Evolutionary conservation across 2,797 vertebrate genomes (phyloP).

Genomic region (Phrynocephalus vlangalii): DNA sequence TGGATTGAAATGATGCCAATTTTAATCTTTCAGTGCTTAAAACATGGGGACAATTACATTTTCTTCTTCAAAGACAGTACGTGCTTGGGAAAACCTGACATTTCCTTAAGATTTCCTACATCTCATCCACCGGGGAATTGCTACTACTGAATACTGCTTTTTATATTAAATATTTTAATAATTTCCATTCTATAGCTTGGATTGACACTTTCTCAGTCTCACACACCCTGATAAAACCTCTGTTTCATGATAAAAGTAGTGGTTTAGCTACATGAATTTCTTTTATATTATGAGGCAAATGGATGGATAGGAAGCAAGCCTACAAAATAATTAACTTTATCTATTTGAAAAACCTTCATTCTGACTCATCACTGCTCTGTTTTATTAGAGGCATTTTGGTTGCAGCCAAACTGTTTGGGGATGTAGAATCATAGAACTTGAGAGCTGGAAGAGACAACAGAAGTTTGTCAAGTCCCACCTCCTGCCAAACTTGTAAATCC

Average conservation of each 20-base stretch:
- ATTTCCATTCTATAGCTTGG: conserved; percentile 11
- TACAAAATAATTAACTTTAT: rapidly evolving
- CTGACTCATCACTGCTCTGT: background rate
- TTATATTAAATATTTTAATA: background rate
- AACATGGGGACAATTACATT: background rate
- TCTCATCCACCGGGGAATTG: conserved; percentile 19
- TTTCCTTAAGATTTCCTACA: conserved; percentile 19
- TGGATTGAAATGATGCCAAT: background rate
- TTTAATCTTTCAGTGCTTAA: conserved; percentile 18
- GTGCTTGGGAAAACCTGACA: conserved; percentile 28
- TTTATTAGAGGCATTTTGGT: too few species aligned
- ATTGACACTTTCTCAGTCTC: background rate
- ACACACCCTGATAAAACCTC: background rate
- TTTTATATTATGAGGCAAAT: conserved; percentile 14
- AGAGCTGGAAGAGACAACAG: too few species aligned
- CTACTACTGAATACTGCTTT: background rate
- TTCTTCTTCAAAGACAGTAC: conserved; percentile 6
- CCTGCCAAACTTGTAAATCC: too few species aligned
- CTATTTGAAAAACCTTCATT: background rate
- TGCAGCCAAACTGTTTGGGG: too few species aligned
- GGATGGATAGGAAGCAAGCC: background rate
- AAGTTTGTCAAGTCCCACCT: too few species aligned
- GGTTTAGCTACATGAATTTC: background rate
- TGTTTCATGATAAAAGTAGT: background rate
- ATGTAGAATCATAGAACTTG: too few species aligned